These are phyloP conservation scores for Falco rusticolus DNA, from an alignment of 2,797 vertebrate species.

Conservation along the genomic window DNA sequence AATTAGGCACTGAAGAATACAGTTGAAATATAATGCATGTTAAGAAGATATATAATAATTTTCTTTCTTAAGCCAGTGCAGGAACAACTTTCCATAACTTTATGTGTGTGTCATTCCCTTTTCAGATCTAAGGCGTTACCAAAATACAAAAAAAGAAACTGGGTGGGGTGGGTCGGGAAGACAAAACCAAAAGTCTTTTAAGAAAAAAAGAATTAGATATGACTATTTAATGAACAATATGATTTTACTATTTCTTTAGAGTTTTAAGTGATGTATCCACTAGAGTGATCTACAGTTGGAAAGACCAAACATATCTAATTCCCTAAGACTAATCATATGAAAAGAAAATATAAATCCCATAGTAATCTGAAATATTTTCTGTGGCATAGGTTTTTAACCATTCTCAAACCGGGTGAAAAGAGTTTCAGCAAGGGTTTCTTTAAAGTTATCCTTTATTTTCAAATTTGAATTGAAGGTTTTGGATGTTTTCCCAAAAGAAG, in stretches of 20 bases:
- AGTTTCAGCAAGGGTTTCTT: not conserved
- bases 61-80: not conserved
- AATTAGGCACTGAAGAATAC: not conserved
- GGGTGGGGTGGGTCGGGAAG: accelerated
- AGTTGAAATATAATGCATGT: not conserved
- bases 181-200: not conserved
- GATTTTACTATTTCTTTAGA: not conserved
- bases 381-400: not conserved
- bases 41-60: not conserved
- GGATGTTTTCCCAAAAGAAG: not conserved
- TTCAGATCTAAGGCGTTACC: not conserved
- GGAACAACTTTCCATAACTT: not conserved
- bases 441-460: not conserved
- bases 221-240: not conserved
- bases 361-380: not conserved
- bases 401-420: not conserved
- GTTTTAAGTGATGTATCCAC: not conserved
- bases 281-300: not conserved
- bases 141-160: not conserved
- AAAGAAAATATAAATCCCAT: not conserved
- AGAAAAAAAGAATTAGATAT: not conserved
- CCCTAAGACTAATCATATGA: not conserved
- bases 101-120: not conserved
- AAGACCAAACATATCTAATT: not conserved
- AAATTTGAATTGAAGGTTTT: not conserved